A percentile compares a stretch with the other conserved stretches of the same genome.
phyloP scores from a whole-genome alignment of 1,140 invertebrate species.

The Camponotus vicinus region DNA sequence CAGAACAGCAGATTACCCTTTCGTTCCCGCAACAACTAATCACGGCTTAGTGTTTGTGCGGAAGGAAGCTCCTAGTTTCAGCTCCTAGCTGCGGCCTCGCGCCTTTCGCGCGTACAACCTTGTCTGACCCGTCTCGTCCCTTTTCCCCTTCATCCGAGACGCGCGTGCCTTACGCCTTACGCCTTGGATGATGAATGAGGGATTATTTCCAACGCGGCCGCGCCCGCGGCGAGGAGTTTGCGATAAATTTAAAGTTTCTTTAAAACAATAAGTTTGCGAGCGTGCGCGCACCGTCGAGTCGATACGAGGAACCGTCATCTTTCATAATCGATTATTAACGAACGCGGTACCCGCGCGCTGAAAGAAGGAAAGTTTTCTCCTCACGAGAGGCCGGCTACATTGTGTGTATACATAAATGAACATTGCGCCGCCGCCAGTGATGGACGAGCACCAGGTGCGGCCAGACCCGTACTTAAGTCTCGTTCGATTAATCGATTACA shows the following conservation, averaged over 20 bases:
- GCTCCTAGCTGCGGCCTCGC: neutral
- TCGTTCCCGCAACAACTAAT: slow-evolving; percentile 76
- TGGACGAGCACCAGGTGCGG: slow-evolving; percentile 78
- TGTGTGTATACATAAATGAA: slow-evolving; percentile 69
- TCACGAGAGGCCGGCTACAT: slow-evolving; percentile 67
- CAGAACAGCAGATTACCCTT: slow-evolving; percentile 74
- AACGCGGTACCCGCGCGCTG: slow-evolving; percentile 71
- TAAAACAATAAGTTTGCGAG: slow-evolving; percentile 79
- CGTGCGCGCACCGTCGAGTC: slow-evolving; percentile 62
- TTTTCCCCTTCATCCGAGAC: neutral
- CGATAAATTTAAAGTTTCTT: slow-evolving; percentile 82
- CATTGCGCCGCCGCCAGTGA: slow-evolving; percentile 65
- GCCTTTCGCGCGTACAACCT: slow-evolving; percentile 20
- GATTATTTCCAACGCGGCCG: slow-evolving; percentile 75
- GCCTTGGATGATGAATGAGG: slow-evolving; percentile 80
- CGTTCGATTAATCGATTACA: slow-evolving; percentile 77
- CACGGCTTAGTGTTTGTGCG: slow-evolving; percentile 72
- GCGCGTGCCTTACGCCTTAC: slow-evolving; percentile 61
- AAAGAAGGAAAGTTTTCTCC: slow-evolving; percentile 76
- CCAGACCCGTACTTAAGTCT: slow-evolving; percentile 73
- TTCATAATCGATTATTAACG: slow-evolving; percentile 85
- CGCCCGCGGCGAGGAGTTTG: slow-evolving; percentile 72
- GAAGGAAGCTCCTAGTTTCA: slow-evolving; percentile 18
- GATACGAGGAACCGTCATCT: slow-evolving; percentile 78
- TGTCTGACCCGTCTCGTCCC: neutral